Percentiles rank a stretch among this genome's conserved stretches.
Evolutionary conservation across 2,888 invertebrate species (phyloP).

Genomic region (Gymnoscelis rufifasciata): DNA sequence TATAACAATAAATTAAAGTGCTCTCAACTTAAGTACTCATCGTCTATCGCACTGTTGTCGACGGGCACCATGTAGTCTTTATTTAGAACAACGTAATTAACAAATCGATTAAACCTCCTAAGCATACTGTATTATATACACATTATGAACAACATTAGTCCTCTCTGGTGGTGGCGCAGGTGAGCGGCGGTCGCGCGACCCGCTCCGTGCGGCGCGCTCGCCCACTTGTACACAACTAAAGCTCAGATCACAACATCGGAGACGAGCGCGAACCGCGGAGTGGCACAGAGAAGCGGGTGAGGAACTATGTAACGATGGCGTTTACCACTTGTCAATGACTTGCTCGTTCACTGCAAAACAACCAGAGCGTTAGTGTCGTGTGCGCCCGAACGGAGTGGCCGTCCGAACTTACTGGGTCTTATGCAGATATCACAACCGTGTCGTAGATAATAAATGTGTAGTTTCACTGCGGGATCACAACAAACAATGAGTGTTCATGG

Average conservation of each 20-base stretch:
- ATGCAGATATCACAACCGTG: conserved; percentile 74
- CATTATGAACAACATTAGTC: conserved; percentile 73
- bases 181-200: conserved; percentile 42
- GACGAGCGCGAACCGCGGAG: conserved; percentile 62
- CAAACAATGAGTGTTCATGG: conserved; percentile 78
- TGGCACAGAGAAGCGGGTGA: conserved; percentile 72
- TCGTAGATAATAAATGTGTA: conserved; percentile 69
- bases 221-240: conserved; percentile 46
- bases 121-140: conserved; percentile 78
- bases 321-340: conserved; percentile 85
- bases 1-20: conserved; percentile 77
- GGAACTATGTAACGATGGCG: conserved; percentile 72
- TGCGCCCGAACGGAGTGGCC: conserved; percentile 57
- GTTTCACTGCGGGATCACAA: conserved; percentile 79
- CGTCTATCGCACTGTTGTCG: conserved; percentile 77
- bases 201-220: conserved; percentile 36
- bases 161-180: conserved; percentile 63
- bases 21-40: conserved; percentile 78
- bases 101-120: conserved; percentile 77
- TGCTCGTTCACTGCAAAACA: conserved; percentile 84
- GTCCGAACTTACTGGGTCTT: conserved; percentile 69
- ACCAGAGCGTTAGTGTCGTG: conserved; percentile 65
- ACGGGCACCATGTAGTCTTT: conserved; percentile 79
- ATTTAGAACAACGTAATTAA: conserved; percentile 76
- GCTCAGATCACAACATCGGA: conserved; percentile 55